Evolutionary conservation across 1,140 invertebrate species (phyloP).

Genomic region (Drosophila sulfurigaster): DNA sequence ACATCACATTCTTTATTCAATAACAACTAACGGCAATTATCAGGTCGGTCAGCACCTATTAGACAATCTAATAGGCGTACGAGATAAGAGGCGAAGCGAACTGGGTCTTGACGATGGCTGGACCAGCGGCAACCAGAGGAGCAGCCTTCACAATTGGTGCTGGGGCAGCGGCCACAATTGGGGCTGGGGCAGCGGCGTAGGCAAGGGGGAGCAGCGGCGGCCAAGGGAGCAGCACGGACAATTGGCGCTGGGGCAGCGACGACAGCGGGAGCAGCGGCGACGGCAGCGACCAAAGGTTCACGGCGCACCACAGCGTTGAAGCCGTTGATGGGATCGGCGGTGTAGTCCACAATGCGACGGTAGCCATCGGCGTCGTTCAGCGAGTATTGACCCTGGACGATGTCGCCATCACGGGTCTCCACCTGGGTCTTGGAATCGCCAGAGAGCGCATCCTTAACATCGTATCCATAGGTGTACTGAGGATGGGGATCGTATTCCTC

Average conservation of each 20-base stretch:
- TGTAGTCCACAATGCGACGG: slow-evolving; percentile 84
- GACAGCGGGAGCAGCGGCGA: slow-evolving; percentile 68
- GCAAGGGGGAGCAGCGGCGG: slow-evolving; percentile 71
- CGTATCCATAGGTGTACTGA: slow-evolving; percentile 89
- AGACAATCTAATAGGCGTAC: slow-evolving; percentile 67
- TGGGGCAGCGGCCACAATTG: slow-evolving; percentile 49
- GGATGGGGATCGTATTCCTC: slow-evolving; percentile 88
- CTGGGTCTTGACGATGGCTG: slow-evolving; percentile 75
- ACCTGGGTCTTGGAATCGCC: slow-evolving; percentile 84
- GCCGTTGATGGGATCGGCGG: slow-evolving; percentile 84
- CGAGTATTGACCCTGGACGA: slow-evolving; percentile 84
- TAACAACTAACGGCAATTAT: slow-evolving; percentile 83
- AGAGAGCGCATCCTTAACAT: slow-evolving; percentile 88
- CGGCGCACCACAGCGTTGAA: slow-evolving; percentile 85
- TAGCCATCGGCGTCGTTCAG: slow-evolving; percentile 85
- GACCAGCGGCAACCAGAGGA: slow-evolving; percentile 51
- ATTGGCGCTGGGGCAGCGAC: slow-evolving; percentile 67
- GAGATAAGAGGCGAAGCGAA: slow-evolving; percentile 77
- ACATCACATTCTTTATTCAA: slow-evolving; percentile 79
- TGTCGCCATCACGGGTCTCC: slow-evolving; percentile 84
- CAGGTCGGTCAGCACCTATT: slow-evolving; percentile 63
- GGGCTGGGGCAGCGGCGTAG: slow-evolving; percentile 63
- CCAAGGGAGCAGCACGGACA: slow-evolving; percentile 66
- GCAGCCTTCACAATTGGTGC: slow-evolving; percentile 44
- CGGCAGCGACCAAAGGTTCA: slow-evolving; percentile 80